Evolutionary conservation across 35 echinoderm and acorn worm species (phyloP).

Genomic region (Strongylocentrotus purpuratus): DNA sequence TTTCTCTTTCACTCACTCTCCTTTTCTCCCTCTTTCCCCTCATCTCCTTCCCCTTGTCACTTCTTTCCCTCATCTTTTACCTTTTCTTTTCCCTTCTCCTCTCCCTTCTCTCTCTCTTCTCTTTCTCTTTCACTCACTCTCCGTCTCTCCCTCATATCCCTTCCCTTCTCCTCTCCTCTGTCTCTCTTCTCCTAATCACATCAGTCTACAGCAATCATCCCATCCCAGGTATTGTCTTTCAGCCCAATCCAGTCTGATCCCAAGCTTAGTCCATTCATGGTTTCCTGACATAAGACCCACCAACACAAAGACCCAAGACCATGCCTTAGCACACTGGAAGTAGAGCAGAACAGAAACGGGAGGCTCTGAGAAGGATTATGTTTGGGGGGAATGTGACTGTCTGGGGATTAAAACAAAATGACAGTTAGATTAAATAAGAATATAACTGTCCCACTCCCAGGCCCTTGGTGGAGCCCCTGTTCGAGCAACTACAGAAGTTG

Average conservation of each 20-base stretch:
- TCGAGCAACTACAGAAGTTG: too few species aligned
- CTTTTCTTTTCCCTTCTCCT: not conserved
- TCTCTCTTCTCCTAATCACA: not conserved
- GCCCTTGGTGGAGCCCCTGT: too few species aligned
- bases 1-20: too few species aligned
- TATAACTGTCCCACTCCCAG: not conserved
- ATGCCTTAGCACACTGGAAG: too few species aligned
- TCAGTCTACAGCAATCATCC: not conserved
- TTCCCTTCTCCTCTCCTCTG: not conserved
- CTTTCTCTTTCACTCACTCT: too few species aligned
- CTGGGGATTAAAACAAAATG: not conserved
- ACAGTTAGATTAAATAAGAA: not conserved
- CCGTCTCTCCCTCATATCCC: too few species aligned
- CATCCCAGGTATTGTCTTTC: constrained; percentile 7
- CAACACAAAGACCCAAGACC: too few species aligned
- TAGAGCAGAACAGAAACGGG: too few species aligned
- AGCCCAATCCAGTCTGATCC: not conserved
- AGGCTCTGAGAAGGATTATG: not conserved
- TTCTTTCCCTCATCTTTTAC: not conserved
- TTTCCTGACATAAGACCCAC: not conserved
- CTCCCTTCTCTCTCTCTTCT: too few species aligned
- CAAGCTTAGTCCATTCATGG: not conserved
- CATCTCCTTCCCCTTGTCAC: not conserved
- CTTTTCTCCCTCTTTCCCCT: too few species aligned
- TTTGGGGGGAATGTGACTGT: not conserved